These are phyloP conservation scores for Ips nitidus DNA, from an alignment of 1,140 invertebrate genomes.

Conservation along the genomic window DNA sequence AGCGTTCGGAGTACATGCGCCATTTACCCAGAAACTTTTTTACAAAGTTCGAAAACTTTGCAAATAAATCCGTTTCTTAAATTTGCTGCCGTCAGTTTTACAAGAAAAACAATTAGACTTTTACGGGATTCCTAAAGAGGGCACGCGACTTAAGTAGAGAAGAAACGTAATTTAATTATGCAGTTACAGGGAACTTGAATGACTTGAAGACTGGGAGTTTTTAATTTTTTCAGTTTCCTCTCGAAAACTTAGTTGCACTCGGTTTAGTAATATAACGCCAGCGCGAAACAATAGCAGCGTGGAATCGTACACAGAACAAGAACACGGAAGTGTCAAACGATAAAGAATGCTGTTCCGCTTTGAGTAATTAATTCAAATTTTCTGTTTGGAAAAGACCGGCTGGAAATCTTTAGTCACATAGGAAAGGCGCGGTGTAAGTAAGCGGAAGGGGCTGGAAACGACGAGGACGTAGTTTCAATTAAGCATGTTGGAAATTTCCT, in stretches of 20 bases:
- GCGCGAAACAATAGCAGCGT: too few species aligned
- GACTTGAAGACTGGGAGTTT: too few species aligned
- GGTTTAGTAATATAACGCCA: too few species aligned
- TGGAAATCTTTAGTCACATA: neutral
- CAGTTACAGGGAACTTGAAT: slow-evolving; percentile 3
- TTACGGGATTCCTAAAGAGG: slow-evolving; percentile 10
- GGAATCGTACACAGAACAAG: neutral
- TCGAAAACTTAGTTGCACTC: too few species aligned
- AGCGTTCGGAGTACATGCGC: slow-evolving; percentile 22
- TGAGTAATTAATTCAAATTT: slow-evolving; percentile 4
- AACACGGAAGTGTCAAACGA: neutral
- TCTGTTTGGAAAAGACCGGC: neutral
- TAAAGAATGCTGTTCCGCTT: slow-evolving; percentile 1
- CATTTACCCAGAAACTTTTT: slow-evolving; percentile 33
- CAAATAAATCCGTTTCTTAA: slow-evolving; percentile 35
- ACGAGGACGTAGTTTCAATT: too few species aligned
- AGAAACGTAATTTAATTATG: slow-evolving; percentile 18
- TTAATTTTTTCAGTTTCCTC: too few species aligned
- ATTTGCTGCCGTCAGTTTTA: slow-evolving; percentile 34
- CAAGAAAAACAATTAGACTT: slow-evolving; percentile 37
- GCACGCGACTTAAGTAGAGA: slow-evolving; percentile 4
- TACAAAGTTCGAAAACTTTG: slow-evolving; percentile 27
- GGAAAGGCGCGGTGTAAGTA: neutral
- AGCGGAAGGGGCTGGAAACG: neutral
- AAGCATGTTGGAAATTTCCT: too few species aligned